Evolutionary conservation across 1,140 invertebrate species (phyloP).

Genomic region (Brachionus calyciflorus): DNA sequence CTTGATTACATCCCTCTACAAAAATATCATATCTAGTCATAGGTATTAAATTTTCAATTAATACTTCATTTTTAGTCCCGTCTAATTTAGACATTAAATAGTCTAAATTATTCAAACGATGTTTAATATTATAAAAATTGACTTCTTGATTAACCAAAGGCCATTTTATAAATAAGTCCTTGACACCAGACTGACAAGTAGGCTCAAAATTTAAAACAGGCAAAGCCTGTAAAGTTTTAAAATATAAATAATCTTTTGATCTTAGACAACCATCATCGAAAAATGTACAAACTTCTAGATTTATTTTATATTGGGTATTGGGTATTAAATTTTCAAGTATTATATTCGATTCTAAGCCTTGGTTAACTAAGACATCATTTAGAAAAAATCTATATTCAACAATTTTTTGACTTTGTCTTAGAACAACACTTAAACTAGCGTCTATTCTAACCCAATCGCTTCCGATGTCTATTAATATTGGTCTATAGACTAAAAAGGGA

Average conservation of each 20-base stretch:
- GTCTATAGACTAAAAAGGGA: background rate
- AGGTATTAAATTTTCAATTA: background rate
- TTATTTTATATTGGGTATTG: background rate
- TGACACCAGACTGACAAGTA: background rate
- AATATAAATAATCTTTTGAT: background rate
- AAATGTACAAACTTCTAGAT: slow-evolving; percentile 21
- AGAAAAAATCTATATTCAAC: slow-evolving; percentile 2
- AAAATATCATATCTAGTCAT: slow-evolving; percentile 16
- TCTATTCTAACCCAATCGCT: background rate
- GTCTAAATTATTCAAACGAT: background rate
- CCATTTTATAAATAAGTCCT: background rate
- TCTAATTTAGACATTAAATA: background rate
- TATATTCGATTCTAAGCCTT: background rate
- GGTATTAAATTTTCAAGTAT: background rate
- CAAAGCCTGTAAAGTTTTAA: background rate
- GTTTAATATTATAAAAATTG: background rate
- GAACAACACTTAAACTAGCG: background rate
- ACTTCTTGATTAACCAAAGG: background rate
- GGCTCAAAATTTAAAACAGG: background rate
- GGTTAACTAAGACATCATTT: background rate
- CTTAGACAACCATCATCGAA: background rate
- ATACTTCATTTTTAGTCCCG: background rate
- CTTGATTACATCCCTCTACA: background rate
- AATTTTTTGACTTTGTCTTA: background rate
- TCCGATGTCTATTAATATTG: background rate